Base-by-base conservation (phyloP, 2,888 invertebrate genomes). In the Conus canariensis region DNA sequence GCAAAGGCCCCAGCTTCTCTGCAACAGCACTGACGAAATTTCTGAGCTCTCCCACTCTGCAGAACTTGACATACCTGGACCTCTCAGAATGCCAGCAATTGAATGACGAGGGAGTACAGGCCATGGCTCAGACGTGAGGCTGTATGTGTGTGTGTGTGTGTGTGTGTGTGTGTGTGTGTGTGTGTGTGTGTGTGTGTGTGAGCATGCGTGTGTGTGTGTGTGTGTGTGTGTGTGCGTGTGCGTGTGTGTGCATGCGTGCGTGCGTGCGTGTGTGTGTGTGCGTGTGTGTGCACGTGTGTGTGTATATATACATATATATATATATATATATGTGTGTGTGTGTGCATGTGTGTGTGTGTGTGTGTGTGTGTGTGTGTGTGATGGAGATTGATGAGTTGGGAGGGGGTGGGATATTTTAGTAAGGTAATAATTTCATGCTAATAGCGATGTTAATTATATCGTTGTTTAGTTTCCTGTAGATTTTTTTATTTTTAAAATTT, bases 1-100 rank as follows among this genome's bases (percentile, higher is more conserved):
- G 94, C 59, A 94, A 94, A 87, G 94, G 94, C 9, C 70, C 89
- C 56, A 91, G 93, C 58, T 93, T 94, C 64, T 87, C 93, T 14
- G 85, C 91, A 9, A 90, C 85, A 6, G 94, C 92, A 16, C 80
- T 94, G 87, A 88, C 77, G 9, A 74, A 85, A 0, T 92, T 94
- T 60, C 94, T 95, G 91, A 86, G 90, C 58, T 89, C 90, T 16
- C 91, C 88, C 12, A 89, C 87, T 10, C 85, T 94, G 85, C 64
- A 88, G 10, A 87, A 92, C 59, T 91, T 95, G 16, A 82, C 86
- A 10, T 87, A 90, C 30, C 91, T 95, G 22, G 93, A 95, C 87
- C 90, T 95, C 86, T 92, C 94, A 16, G 94, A 95, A 74, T 95
- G 94, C 90, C 91, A 93, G 1, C 64, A 87, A 22, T 87, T 94